Base-by-base conservation (phyloP, 2,113 vertebrate species). In the Sardina pilchardus region DNA sequence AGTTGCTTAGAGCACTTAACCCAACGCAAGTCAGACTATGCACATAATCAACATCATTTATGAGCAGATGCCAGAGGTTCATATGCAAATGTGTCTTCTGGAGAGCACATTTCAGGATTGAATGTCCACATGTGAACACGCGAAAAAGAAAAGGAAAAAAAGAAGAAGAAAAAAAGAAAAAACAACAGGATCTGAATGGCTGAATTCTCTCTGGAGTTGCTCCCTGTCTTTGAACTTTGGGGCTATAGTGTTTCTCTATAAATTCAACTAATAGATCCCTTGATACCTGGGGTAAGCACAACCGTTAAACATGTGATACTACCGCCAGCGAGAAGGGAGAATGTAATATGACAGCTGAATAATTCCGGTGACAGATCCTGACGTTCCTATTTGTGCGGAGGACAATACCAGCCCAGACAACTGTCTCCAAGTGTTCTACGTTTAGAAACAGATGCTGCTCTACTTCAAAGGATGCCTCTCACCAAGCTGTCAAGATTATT, bases 391-490 rank as follows among this genome's bases (percentile, higher is more conserved):
- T 93, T 90, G 90, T 90, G 90, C 83, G 0, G 80, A 56, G 88
- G 85, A 94, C 91, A 93, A 95, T 89, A 82, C 47, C 53, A 89
- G 91, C 90, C 92, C 91, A 94, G 93, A 94, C 93, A 26, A 90
- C 91, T 87, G 89, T 93, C 92, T 92, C 87, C 85, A 75, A 34
- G 85, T 84, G 90, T 89, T 88, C 90, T 89, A 86, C 78, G 89
- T 89, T 82, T 86, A 56, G 81, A 80, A 67, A 59, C 83, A 89
- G 85, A 71, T 6, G 81, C 87, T 93, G 86, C 86, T 6, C 17
- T 42, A 85, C 85, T 88, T 90, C 89, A 94, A 93, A 91, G 93
- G 92, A 86, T 86, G 34, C 30, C 86, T 0, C n/a, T 88, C 88
- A 90, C 12, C 59, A 0, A 0, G 78, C 45, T 63, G 89, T 90